Conservation (phyloP, 2,113 vertebrate genomes). For the Arothron firmamentum region DNA sequence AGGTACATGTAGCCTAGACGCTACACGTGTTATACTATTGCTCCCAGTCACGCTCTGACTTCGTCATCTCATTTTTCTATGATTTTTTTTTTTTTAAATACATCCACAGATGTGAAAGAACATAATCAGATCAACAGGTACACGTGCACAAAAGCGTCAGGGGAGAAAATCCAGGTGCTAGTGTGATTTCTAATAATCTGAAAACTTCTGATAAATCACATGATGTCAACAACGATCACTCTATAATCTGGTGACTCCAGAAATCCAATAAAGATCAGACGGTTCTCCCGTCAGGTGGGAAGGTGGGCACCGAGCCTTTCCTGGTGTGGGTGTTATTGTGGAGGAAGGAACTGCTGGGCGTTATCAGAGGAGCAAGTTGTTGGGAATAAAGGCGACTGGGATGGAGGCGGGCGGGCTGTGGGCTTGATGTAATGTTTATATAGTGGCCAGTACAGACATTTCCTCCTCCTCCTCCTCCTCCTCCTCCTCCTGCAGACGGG, state of each 20-base stretch:
- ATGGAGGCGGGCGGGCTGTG: slow-evolving; percentile 41
- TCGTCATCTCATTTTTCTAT: too few species aligned
- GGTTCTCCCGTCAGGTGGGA: slow-evolving; percentile 3
- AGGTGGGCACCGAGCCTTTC: slow-evolving; percentile 55
- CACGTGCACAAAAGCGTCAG: not conserved
- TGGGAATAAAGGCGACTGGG: slow-evolving; percentile 37
- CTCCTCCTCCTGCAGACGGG: slow-evolving; percentile 32
- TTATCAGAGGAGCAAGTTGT: slow-evolving; percentile 55
- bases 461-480: slow-evolving; percentile 47
- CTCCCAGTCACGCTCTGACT: too few species aligned
- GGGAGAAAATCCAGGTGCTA: not conserved
- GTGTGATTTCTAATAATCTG: not conserved
- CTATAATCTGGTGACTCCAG: too few species aligned
- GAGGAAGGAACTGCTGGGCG: slow-evolving; percentile 63
- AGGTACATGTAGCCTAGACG: too few species aligned
- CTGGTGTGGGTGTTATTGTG: slow-evolving; percentile 47
- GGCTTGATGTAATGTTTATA: slow-evolving; percentile 71
- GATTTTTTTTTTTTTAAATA: too few species aligned
- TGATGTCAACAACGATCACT: too few species aligned
- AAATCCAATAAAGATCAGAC: too few species aligned
- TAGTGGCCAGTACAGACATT: slow-evolving; percentile 59
- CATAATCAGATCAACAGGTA: too few species aligned
- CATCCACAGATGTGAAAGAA: too few species aligned
- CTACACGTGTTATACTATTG: too few species aligned
- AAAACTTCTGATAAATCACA: too few species aligned